Evolutionary conservation across 1,140 invertebrate species (phyloP).

Genomic region (Pseudomyrmex sp.): DNA sequence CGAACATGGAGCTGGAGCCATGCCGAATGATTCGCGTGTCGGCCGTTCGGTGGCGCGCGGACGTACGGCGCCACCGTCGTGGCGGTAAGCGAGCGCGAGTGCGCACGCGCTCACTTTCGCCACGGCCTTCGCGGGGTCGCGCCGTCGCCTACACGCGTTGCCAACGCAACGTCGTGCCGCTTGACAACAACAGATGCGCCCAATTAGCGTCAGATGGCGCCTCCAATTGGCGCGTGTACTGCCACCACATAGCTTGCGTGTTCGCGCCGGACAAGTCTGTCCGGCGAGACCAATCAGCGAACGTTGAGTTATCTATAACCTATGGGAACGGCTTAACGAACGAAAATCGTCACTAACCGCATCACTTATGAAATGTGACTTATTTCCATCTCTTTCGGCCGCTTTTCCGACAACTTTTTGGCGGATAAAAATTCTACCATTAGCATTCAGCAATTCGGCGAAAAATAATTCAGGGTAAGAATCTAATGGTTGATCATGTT

Average conservation of each 20-base stretch:
- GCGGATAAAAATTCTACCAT: too few species aligned
- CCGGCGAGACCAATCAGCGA: too few species aligned
- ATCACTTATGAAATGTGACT: too few species aligned
- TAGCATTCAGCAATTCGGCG: too few species aligned
- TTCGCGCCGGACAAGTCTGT: too few species aligned
- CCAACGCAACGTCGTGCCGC: constrained; percentile 38
- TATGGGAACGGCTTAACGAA: too few species aligned
- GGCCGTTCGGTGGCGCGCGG: constrained; percentile 57
- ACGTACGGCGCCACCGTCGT: not conserved
- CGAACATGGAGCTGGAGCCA: constrained; percentile 80
- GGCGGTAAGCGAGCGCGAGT: not conserved
- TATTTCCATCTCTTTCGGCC: too few species aligned
- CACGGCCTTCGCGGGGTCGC: constrained; percentile 33
- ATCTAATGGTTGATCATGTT: too few species aligned
- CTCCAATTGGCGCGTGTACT: not conserved
- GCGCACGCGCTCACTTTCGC: not conserved
- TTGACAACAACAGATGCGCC: constrained; percentile 41
- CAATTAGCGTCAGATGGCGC: constrained; percentile 2
- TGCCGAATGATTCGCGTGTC: constrained; percentile 73
- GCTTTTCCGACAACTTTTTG: too few species aligned
- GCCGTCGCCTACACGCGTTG: constrained; percentile 9
- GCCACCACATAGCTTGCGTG: not conserved
- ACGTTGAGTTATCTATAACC: too few species aligned
- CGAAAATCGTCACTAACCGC: too few species aligned
- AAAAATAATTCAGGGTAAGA: too few species aligned